Evolutionary conservation across 2,113 vertebrate species (phyloP), one percentile per base, ranked within the genome.

Genomic region (Nothocercus nigrocapillus): DNA sequence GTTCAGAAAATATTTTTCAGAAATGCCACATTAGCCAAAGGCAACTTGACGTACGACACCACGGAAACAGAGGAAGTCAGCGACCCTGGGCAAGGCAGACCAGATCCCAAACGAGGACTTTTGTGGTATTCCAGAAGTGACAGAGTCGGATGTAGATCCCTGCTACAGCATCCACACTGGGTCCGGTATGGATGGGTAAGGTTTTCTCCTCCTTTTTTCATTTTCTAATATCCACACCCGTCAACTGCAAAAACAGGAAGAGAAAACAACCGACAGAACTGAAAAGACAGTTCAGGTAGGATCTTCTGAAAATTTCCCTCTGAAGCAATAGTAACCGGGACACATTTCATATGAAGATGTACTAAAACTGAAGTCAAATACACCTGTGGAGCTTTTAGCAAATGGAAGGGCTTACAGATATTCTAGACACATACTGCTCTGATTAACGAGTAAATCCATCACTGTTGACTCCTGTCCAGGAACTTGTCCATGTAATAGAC

Each of bases 11-110:
- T 36, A 28, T 49, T 34, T 76, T 83, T 22, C 7, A 54, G 38
- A 63, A 74, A 70, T 53, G 51, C 51, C 7, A 32, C 18, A 5
- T 5, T 20, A 47, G 28, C 6, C 34, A 67, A 34, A 54, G 2
- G 5, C 20, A n/a, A 93, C n/a, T 13, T 44, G 38, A 61, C 21
- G 4, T 49, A 42, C 36, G 64, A 11, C 61, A 77, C 11, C 9
- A 15, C 58, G 32, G 25, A 66, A 38, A 21, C 27, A 54, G 69
- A 78, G 11, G 25, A 3, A 21, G 64, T 8, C 51, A 53, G 40
- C 24, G 13, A 51, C 16, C 56, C 44, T 2, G 2, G 34, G 73
- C 78, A 0, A 10, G 49, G 45, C 7, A 2, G 19, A 17, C 12
- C 53, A n/a, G 18, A 12, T 11, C 42, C n/a, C 38, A 54, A 85